Evolutionary conservation across 2,113 vertebrate species (phyloP), one percentile per base, ranked within the genome.

Genomic region (Calyptommatus sinebrachiatus): DNA sequence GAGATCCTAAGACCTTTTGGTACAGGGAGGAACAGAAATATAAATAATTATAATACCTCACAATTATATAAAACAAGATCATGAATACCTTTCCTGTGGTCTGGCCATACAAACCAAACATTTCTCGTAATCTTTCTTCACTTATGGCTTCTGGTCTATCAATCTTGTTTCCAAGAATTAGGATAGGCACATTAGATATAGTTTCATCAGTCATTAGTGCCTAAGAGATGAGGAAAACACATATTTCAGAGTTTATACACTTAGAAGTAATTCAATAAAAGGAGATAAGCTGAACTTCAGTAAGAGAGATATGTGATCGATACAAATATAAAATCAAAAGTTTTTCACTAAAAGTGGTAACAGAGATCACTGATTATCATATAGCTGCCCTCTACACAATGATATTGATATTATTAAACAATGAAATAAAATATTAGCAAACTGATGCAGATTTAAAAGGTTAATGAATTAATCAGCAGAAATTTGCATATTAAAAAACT

Each of bases 161-260:
- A 53, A 99, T 99, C 93, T 99, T 99, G 92, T 99, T 99, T 70
- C 98, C 98, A 88, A 99, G 96, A 93, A 99, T 97, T 78, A 99
- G 92, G 89, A 99, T 97, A 93, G 98, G 98, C 94, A 99, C 98
- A 8, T 99, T 99, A 91, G 97, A 96, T 76, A 99, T 97, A 81
- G 98, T 99, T 94, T 99, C 98, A 81, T 99, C 98, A 88, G 98
- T 98, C 97, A 99, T 98, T 92, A 99, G 92, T 84, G 97, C 98
- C 98, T 99, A 76, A 77, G 89, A 71, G 48, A 16, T 29, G 29
- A 57, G 72, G 85, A 8, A 35, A 87, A 2, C 35, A 80, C 8
- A 73, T 53, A 18, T 53, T 66, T 80, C 31, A 80, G 45, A 22
- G 66, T 80, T 66, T 35, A 53, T 46, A 73, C 29, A 80, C 29